Conservation (phyloP, 2,113 vertebrate species). For the Columba janthina region DNA sequence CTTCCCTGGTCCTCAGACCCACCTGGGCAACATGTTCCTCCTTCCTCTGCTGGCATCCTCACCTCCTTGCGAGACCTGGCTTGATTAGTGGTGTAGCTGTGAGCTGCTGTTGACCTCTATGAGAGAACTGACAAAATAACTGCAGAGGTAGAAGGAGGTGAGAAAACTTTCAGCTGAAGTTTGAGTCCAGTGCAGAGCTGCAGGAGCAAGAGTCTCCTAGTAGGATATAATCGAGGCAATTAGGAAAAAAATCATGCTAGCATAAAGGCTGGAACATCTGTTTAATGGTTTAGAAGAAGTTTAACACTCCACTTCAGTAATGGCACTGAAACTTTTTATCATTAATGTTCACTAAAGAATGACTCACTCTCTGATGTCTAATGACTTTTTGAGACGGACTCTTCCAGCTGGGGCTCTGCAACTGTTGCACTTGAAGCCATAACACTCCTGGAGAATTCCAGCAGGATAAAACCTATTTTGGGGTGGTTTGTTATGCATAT, state of each 20-base stretch:
- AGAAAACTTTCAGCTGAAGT: neutral
- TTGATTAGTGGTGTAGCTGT: rapidly evolving
- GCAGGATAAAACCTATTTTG: constrained; percentile 46
- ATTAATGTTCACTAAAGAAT: constrained; percentile 66
- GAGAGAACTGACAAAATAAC: neutral
- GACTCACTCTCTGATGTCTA: constrained; percentile 70
- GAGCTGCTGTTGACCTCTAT: neutral
- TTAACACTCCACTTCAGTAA: constrained; percentile 66
- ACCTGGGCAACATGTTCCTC: neutral
- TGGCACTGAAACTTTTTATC: constrained; percentile 67
- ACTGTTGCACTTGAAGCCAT: constrained; percentile 67
- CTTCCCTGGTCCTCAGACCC: neutral
- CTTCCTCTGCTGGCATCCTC: neutral
- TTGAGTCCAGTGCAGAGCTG: neutral
- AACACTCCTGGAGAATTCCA: constrained; percentile 50
- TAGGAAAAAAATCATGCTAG: constrained; percentile 45
- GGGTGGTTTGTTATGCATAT: constrained; percentile 33
- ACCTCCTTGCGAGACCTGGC: rapidly evolving
- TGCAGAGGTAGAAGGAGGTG: neutral
- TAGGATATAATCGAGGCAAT: neutral
- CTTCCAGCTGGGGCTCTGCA: constrained; percentile 69
- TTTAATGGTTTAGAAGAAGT: constrained; percentile 65
- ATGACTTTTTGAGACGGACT: constrained; percentile 61
- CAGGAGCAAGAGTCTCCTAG: neutral
- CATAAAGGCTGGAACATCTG: constrained; percentile 53